Conservation (phyloP, 2,113 vertebrate species). For the Eudyptes chrysolophus region DNA sequence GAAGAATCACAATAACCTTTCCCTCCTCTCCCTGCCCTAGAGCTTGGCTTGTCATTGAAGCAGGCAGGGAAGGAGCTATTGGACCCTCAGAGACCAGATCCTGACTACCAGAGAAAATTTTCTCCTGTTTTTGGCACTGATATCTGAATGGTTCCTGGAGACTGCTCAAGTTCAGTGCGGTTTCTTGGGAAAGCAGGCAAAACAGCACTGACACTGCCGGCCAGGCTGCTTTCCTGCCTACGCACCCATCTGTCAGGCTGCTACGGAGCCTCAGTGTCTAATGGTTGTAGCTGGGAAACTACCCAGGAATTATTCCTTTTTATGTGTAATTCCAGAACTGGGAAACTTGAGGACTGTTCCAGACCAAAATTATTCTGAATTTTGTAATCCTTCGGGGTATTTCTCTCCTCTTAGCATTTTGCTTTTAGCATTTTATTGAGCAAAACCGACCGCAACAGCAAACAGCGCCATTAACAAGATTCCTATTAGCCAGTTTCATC, state of each 20-base stretch:
- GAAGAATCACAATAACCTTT: neutral
- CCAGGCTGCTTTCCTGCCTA: neutral
- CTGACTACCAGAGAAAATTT: neutral
- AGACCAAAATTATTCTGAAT: neutral
- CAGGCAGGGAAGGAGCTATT: neutral
- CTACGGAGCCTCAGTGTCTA: neutral
- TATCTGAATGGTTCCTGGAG: neutral
- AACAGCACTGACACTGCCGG: neutral
- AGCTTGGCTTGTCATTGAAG: neutral
- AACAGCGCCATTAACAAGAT: neutral
- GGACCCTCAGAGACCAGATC: neutral
- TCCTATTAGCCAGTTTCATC: neutral
- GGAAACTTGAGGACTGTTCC: neutral
- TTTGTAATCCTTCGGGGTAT: neutral
- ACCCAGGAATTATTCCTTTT: neutral
- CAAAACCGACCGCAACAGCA: neutral
- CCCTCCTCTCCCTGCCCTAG: neutral
- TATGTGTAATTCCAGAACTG: neutral
- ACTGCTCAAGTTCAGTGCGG: neutral
- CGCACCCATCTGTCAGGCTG: neutral
- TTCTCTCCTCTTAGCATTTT: neutral
- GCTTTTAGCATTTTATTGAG: neutral
- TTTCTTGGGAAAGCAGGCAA: neutral
- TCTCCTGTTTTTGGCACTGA: neutral
- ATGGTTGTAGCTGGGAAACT: neutral